Base-by-base conservation (phyloP, 2,888 invertebrate genomes). In the Ceriagrion tenellum region DNA sequence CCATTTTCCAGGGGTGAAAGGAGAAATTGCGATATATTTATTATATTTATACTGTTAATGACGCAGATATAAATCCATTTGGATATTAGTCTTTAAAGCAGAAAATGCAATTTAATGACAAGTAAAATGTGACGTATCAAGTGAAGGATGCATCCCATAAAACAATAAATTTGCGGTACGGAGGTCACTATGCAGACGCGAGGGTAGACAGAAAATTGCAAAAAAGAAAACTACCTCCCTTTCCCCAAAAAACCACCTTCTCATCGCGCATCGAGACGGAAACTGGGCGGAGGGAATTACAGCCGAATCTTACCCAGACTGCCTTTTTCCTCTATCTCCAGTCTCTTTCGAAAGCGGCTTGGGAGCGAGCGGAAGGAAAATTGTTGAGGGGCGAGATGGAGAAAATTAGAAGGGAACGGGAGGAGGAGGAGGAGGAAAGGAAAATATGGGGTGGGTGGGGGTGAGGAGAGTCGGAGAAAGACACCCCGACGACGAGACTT, bases 241-340 rank as follows among this genome's bases (percentile, higher is more conserved):
- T 35, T 18, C 81, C 81, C 12, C 35, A 47, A 47, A n/a, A 47
- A 47, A 30, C 74, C 74, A 30, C 35, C 74, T 13, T 18, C 30
- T 81, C 81, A 81, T 59, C 81, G 81, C 23, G 35, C 13, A 26
- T 35, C 35, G 30, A 81, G 81, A 35, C 26, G 81, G 81, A n/a
- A 16, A 81, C 69, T 0, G 35, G 35, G 81, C 12, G 30, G 81
- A 81, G 35, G 81, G 81, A 81, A 30, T 81, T 81, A 81, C 81
- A 81, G 35, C 81, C 81, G 81, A 81, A 81, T 81, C 81, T 59
- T 81, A 10, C 81, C 81, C 81, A 81, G 81, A 81, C 81, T 81
- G 81, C 81, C 81, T 35, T 35, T 81, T 81, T 81, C 81, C 81
- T 35, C 81, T 16, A 3, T 35, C n/a, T 35, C 35, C 81, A 26